Evolutionary conservation across 2,888 invertebrate genomes (phyloP), one percentile per base, ranked within the genome.

Genomic region (Perizoma flavofasciatum): DNA sequence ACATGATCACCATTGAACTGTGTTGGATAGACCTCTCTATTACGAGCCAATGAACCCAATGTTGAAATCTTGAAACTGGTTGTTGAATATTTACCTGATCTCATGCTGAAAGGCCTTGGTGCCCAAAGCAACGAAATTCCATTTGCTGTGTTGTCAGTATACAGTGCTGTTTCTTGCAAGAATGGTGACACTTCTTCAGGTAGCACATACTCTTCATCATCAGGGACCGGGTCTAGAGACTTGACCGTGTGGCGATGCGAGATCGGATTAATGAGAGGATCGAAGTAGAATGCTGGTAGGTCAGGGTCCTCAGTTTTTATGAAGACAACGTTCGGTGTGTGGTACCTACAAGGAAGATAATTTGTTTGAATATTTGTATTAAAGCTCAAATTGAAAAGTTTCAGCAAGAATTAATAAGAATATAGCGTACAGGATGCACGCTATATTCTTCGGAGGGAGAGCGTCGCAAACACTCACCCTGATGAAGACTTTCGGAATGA

Each of bases 221-320:
- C 98, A 0, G 98, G 97, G 57, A 97, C 88, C 0, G 97, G 97
- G 79, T 99, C 99, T 49, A 95, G 88, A 5, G 94, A 94, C 93
- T 97, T 97, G 0, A 97, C 94, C 0, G 97, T 95, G 87, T 98
- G 97, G 55, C 98, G 94, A 82, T 99, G 98, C 0, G 99, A 98
- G 73, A 99, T 99, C 0, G 99, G 99, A 90, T 99, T 99, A 81
- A 99, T 99, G 49, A 99, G 93, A 0, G 99, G 99, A 93, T 99
- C 99, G 89, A 99, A 99, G 87, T 99, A 99, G 88, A 99, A 99
- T 0, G 99, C 99, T 40, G 99, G 99, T 58, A 99, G 93, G 90
- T 99, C 99, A 6, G 99, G 99, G 94, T 99, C 99, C 92, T 99
- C 99, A 0, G 99, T 99, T 93, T 99, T 99, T 77, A 99, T 99